These are phyloP conservation scores for Pteropus rufus DNA, from an alignment of 2,797 vertebrate genomes.

Conservation along the genomic window DNA sequence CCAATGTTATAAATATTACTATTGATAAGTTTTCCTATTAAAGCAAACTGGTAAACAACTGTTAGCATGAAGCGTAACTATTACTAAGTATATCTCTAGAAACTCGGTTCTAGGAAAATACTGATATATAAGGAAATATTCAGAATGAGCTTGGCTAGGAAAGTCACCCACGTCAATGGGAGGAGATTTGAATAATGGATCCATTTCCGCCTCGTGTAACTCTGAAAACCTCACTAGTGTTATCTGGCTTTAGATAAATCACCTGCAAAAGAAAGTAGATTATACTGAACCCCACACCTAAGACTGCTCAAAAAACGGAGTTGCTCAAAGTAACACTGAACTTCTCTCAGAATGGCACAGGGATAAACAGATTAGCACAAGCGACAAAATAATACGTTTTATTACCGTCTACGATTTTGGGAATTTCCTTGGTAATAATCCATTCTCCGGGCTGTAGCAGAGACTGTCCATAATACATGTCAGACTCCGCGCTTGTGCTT, in stretches of 20 bases:
- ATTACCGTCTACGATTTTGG: conserved; percentile 91
- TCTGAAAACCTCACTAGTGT: not conserved
- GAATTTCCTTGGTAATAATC: conserved; percentile 94
- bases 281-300: not conserved
- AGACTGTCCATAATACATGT: conserved; percentile 98
- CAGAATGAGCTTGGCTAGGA: not conserved
- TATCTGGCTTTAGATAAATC: not conserved
- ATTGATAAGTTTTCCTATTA: not conserved
- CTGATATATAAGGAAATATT: not conserved
- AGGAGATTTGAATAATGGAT: not conserved
- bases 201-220: not conserved
- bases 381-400: not conserved
- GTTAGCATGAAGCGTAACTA: not conserved
- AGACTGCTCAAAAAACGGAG: not conserved
- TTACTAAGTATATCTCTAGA: not conserved
- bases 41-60: not conserved
- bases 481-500: conserved; percentile 88
- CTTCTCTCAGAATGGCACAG: not conserved
- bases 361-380: not conserved
- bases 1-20: not conserved
- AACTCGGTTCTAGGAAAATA: not conserved
- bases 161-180: not conserved
- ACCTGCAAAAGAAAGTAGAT: not conserved
- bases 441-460: conserved; percentile 95
- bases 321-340: not conserved